Evolutionary conservation across 2,797 vertebrate species (phyloP).

Genomic region (Lemur catta): DNA sequence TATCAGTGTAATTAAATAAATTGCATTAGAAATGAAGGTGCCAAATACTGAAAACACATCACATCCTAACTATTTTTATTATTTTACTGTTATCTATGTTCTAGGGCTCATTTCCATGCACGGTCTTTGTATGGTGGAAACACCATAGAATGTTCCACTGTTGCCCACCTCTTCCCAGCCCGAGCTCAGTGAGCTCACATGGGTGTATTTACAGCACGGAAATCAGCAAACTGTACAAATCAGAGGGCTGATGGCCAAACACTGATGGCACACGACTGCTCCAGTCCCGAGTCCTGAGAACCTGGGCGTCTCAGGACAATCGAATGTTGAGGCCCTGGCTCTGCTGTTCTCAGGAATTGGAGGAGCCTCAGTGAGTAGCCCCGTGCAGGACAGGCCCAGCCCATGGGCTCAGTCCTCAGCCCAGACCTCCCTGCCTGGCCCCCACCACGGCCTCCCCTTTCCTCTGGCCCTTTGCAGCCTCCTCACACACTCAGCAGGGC

Average conservation of each 20-base stretch:
- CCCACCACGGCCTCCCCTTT: too few relatives aligned
- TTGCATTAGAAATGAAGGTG: not conserved
- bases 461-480: too few relatives aligned
- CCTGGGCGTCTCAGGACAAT: too few relatives aligned
- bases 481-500: too few relatives aligned
- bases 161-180: not conserved
- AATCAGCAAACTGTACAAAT: not conserved
- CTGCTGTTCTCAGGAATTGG: too few relatives aligned
- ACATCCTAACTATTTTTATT: too few relatives aligned
- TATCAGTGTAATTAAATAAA: not conserved
- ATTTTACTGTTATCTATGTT: not conserved
- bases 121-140: not conserved
- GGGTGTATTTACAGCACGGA: not conserved
- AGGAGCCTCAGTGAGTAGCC: too few relatives aligned
- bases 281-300: not conserved
- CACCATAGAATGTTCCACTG: not conserved
- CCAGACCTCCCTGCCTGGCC: too few relatives aligned
- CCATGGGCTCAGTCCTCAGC: too few relatives aligned
- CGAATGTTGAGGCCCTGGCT: too few relatives aligned
- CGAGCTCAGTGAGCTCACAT: not conserved
- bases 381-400: too few relatives aligned
- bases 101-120: not conserved
- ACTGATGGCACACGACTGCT: not conserved
- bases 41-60: not conserved
- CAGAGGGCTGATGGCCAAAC: not conserved